A percentile compares a stretch with the other conserved stretches of the same genome.
Evolutionary conservation across 1,140 invertebrate genomes (phyloP).

Genomic region (Hycleus phaleratus): DNA sequence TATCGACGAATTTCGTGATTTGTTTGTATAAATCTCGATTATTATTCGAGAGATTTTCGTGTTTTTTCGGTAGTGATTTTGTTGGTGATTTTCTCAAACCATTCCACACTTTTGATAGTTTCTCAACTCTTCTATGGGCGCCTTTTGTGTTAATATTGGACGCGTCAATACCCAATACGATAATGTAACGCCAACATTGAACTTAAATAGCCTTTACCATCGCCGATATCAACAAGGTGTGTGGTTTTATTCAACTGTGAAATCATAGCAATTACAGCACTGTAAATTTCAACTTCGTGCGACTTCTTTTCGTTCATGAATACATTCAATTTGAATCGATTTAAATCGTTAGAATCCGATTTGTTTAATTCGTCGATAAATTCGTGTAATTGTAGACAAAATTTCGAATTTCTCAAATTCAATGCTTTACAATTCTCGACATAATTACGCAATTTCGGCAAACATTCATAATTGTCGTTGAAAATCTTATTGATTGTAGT

Average conservation of each 20-base stretch:
- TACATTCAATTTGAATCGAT: slow-evolving; percentile 40
- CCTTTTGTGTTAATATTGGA: slow-evolving; percentile 54
- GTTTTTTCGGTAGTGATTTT: slow-evolving; percentile 15
- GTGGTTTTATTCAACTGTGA: slow-evolving; percentile 35
- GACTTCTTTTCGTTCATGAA: slow-evolving; percentile 76
- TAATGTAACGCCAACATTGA: slow-evolving; percentile 63
- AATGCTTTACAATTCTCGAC: slow-evolving; percentile 33
- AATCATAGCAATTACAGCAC: slow-evolving; percentile 32
- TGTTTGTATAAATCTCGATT: slow-evolving; percentile 41
- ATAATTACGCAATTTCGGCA: slow-evolving; percentile 31
- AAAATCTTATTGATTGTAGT: slow-evolving; percentile 42
- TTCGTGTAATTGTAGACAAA: slow-evolving; percentile 39
- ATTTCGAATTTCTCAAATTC: slow-evolving; percentile 38
- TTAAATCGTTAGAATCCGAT: slow-evolving; percentile 24
- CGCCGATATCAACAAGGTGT: slow-evolving; percentile 72
- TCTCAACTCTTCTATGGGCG: slow-evolving; percentile 52
- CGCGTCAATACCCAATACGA: slow-evolving; percentile 67
- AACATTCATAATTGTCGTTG: slow-evolving; percentile 22
- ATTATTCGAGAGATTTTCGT: slow-evolving; percentile 8
- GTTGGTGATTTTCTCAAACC: slow-evolving; percentile 33
- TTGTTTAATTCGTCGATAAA: slow-evolving; percentile 42
- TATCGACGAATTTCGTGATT: slow-evolving; percentile 42
- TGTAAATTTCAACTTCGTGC: slow-evolving; percentile 67
- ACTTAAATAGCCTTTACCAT: slow-evolving; percentile 79
- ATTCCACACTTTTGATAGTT: slow-evolving; percentile 50